Base-by-base conservation (phyloP, 2,113 vertebrate species). In the Caracal caracal region DNA sequence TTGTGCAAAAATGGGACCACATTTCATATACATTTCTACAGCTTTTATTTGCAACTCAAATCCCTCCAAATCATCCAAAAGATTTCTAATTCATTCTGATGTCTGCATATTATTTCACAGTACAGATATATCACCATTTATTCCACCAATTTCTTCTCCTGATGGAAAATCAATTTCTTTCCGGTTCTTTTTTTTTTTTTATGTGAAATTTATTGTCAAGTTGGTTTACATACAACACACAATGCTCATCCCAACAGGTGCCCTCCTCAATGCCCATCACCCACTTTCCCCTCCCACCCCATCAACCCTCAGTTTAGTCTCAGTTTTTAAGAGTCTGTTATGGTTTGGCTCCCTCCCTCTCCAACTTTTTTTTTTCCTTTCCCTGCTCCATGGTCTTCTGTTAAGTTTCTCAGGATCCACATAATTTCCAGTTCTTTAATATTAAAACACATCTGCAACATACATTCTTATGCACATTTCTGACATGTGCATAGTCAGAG, bases 11-110 rank as follows among this genome's bases (percentile, higher is more conserved):
- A 56, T 53, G 20, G 15, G 35, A 68, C 53, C 22, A 24, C 63
- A 85, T 75, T 88, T 59, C 5, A 43, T 30, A 61, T 71, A 16
- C 6, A 79, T 80, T 79, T 84, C 33, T 56, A n/a, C 4, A 20
- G 75, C 59, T 96, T 91, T 78, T 70, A 51, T 93, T 51, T 97
- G 61, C 16, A 79, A 10, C 15, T 51, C 78, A 82, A 73, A 40
- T 90, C 26, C 68, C 68, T 91, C 75, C n/a, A 92, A 92, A 26
- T 92, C 83, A 49, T 65, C 28, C 30, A 59, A 88, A 68, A 93
- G 1, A 78, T 24, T n/a, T 89, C 47, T 93, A 86, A 82, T 75
- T 87, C 24, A 71, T 87, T 71, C 35, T 94, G 53, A 84, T 40
- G 8, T 93, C 78, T 71, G 6, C 13, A 35, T 81, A 51, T 76